Base-by-base conservation (phyloP, 2,888 invertebrate genomes). In the Limenitis camilla region DNA sequence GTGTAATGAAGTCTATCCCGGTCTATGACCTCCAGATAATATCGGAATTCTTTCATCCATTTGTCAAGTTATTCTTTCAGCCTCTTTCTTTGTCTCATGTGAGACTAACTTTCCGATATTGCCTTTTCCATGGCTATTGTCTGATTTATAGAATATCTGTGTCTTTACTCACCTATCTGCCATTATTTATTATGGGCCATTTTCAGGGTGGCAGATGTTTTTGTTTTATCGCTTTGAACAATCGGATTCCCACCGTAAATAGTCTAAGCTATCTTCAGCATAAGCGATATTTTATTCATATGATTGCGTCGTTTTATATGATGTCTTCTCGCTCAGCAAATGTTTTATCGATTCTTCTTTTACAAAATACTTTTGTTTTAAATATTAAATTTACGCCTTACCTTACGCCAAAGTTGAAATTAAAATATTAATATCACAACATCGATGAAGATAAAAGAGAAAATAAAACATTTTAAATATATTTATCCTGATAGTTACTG, bases 71-170 rank as follows among this genome's bases (percentile, higher is more conserved):
- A 47, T 46, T 53, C 53, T 49, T 29, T 30, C n/a, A 45, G 44
- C 31, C 40, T 50, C 62, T 65, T 63, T 71, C 67, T 74, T 74
- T 74, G 77, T 74, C 67, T 74, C 67, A 69, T 65, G 67, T 71
- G 67, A 60, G 63, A 62, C 62, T 60, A 66, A 67, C 65, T 67
- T 68, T 56, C 57, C 63, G 66, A 67, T 66, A 66, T 62, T 58
- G 65, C 62, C 55, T 61, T 63, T 62, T 61, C 63, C 61, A 58
- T 55, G 62, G 64, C 60, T 59, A 63, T 67, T 66, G 62, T 66
- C 61, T 76, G 75, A 79, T 76, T 77, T 79, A 78, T 74, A 58
- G 67, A 63, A 61, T 63, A 62, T 65, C 58, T 61, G 64, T 55
- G 63, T 65, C 39, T 11, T 4, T 27, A 28, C 29, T 11, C 32